phyloP scores from a whole-genome alignment of 53 echinoderm and acorn worm species.

The Apostichopus leukothele region DNA sequence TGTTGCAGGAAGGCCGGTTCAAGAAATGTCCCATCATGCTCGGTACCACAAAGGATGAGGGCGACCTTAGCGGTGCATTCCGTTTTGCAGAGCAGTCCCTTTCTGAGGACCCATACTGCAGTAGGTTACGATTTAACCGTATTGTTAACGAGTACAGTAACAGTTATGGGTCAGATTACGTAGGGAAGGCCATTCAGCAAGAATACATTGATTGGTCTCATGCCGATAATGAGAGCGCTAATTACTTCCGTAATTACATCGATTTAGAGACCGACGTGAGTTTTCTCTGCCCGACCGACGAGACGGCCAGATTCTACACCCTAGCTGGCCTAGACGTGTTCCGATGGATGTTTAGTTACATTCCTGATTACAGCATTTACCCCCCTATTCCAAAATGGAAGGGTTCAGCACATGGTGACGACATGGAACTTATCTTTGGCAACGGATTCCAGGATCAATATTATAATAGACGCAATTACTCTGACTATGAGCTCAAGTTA shows the following conservation, averaged over 20 bases:
- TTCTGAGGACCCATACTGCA: slow-evolving; percentile 49
- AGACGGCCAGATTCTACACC: slow-evolving; percentile 60
- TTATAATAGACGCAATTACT: slow-evolving; percentile 54
- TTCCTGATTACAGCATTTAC: slow-evolving; percentile 63
- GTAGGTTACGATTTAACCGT: slow-evolving; percentile 49
- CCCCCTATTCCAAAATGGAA: slow-evolving; percentile 57
- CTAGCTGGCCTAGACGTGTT: slow-evolving; percentile 54
- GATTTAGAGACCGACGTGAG: slow-evolving; percentile 65
- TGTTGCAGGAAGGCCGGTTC: slow-evolving; percentile 52
- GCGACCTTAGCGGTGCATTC: slow-evolving; percentile 51
- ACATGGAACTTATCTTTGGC: slow-evolving; percentile 74
- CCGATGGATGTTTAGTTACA: slow-evolving; percentile 66
- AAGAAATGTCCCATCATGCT: slow-evolving; percentile 66
- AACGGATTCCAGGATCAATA: slow-evolving; percentile 52
- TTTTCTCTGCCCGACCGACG: slow-evolving; percentile 62
- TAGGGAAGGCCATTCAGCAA: slow-evolving; percentile 57
- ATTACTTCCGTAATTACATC: slow-evolving; percentile 69
- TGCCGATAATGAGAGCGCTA: slow-evolving; percentile 63
- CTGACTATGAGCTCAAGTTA: slow-evolving; percentile 50
- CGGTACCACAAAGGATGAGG: slow-evolving; percentile 64
- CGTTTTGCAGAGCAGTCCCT: slow-evolving; percentile 42
- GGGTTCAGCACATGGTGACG: slow-evolving; percentile 75
- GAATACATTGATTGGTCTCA: slow-evolving; percentile 74
- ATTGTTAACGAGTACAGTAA: slow-evolving; percentile 41
- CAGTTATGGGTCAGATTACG: slow-evolving; percentile 53